These are phyloP conservation scores for Pseudococcus longispinus DNA, from an alignment of 2,888 invertebrate genomes.

Conservation along the genomic window DNA sequence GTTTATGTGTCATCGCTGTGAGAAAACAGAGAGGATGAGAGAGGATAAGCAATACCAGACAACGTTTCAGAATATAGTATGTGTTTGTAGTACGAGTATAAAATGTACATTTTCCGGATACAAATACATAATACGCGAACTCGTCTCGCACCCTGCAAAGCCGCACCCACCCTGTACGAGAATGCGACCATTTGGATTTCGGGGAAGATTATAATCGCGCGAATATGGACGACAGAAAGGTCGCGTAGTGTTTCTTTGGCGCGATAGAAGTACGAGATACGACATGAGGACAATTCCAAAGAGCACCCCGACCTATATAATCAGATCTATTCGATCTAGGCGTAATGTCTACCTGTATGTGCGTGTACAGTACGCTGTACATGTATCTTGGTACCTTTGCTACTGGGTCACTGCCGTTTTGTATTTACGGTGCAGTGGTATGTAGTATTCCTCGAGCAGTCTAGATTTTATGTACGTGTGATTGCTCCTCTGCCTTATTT, in stretches of 20 bases:
- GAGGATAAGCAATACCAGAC: not conserved
- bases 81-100: not conserved
- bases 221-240: not conserved
- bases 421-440: not conserved
- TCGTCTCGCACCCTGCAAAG: not conserved
- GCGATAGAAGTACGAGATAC: not conserved
- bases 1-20: not conserved
- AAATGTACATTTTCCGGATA: slow-evolving; percentile 1
- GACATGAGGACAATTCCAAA: not conserved
- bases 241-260: not conserved
- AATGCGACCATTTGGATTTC: not conserved
- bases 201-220: slow-evolving; percentile 2
- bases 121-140: not conserved
- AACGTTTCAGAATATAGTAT: not conserved
- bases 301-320: not conserved
- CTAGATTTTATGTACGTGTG: not conserved
- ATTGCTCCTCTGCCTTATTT: too few species aligned
- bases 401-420: not conserved
- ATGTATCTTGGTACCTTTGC: not conserved
- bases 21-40: not conserved
- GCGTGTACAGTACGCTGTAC: not conserved
- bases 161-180: not conserved
- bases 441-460: not conserved
- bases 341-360: not conserved
- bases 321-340: not conserved